Base-by-base conservation (phyloP, 1,140 invertebrate genomes). In the Drosophila insularis region DNA sequence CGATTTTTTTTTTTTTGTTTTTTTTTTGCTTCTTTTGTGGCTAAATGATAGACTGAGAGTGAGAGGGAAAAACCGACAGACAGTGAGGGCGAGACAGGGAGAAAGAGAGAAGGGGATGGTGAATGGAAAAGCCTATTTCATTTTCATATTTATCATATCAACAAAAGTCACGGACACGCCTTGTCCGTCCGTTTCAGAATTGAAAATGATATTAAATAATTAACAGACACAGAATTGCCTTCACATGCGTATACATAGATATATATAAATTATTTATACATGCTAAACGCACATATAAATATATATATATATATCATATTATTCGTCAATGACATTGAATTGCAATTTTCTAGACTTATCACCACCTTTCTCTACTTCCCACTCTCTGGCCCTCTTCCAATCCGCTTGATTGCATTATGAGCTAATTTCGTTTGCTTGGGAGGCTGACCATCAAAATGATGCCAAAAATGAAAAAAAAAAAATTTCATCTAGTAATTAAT, bases 131-230 rank as follows among this genome's bases (percentile, higher is more conserved):
- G 73, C 64, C 75, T 79, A 87, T 76, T 87, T 86, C 62, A 81
- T 87, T 87, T 87, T 87, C 75, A 81, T 89, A 89, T 87, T 87
- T 87, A 89, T 87, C 84, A 89, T 76, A 87, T 86, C 82, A 87
- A 87, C 82, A 87, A 87, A 86, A 87, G 82, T 87, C 82, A 87
- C 84, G 82, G 82, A 87, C 82, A 87, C 82, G 81, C 78, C 78
- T 71, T 65, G 74, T 62, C 74, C 37, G 65, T 55, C 59, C 58
- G 78, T 71, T 78, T 68, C 67, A 82, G 82, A 87, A 87, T 87
- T 87, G 82, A 77, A 87, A 89, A 87, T 89, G 84, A 87, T 87
- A 87, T 87, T 87, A 89, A 87, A 87, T 87, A 87, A 87, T 87
- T 87, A 89, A 80, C 79, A 87, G 69, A 72, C 75, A 78, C 73